Conservation (phyloP, 2,113 vertebrate species). For the Campylomormyrus numenius region DNA sequence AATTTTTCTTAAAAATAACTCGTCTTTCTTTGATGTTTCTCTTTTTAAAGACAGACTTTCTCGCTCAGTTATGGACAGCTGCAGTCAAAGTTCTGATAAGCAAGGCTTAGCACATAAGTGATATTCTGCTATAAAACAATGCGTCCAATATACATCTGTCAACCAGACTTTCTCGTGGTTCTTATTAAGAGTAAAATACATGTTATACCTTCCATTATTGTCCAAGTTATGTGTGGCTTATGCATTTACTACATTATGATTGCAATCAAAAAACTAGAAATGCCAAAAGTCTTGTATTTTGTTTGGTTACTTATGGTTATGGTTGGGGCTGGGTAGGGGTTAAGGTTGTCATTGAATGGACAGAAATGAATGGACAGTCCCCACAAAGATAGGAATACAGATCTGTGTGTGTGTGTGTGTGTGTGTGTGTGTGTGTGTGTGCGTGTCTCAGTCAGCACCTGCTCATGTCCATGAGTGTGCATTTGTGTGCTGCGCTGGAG, state of each 20-base stretch:
- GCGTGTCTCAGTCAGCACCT: not conserved
- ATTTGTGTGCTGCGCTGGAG: conserved; percentile 1
- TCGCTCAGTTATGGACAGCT: not conserved
- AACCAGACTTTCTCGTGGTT: not conserved
- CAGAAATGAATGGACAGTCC: too few relatives aligned
- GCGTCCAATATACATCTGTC: not conserved
- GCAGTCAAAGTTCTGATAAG: not conserved
- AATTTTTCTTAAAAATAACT: not conserved
- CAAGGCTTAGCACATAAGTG: not conserved
- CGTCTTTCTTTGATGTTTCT: not conserved
- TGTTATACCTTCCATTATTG: not conserved
- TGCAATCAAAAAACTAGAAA: too few relatives aligned
- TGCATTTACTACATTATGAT: not conserved
- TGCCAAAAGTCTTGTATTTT: too few relatives aligned
- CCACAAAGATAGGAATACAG: too few relatives aligned
- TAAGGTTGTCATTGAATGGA: too few relatives aligned
- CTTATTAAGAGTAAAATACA: not conserved
- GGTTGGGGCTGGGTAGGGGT: too few relatives aligned
- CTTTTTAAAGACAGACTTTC: not conserved
- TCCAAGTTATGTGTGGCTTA: not conserved
- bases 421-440: conserved; percentile 1
- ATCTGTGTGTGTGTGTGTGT: not conserved
- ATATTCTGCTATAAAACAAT: not conserved
- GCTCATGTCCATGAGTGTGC: not conserved
- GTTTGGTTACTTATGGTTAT: too few relatives aligned